Evolutionary conservation across 2,888 invertebrate species (phyloP).

Genomic region (Leptopterna dolabrata): DNA sequence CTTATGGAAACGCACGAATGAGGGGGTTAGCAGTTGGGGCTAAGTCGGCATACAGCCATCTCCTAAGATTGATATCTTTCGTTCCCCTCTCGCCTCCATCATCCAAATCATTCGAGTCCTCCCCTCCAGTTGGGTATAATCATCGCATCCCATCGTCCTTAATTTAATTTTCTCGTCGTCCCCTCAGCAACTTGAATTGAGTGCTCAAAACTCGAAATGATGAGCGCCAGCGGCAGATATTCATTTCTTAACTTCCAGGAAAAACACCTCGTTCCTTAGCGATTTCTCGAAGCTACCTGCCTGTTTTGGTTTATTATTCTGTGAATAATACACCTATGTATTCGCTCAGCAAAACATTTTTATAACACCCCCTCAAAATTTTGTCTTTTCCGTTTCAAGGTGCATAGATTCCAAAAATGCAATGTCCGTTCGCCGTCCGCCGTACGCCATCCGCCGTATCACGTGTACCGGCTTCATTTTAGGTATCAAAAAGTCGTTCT

Average conservation of each 20-base stretch:
- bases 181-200: not conserved
- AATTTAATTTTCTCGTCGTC: conserved; percentile 18
- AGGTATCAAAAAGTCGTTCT: too few species aligned
- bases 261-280: not conserved
- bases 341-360: too few species aligned
- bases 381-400: too few species aligned
- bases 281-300: too few species aligned
- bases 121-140: conserved; percentile 6
- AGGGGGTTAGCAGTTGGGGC: not conserved
- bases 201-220: not conserved
- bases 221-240: not conserved
- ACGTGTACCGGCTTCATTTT: too few species aligned
- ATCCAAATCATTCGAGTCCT: conserved; percentile 6
- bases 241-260: not conserved
- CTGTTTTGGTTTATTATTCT: too few species aligned
- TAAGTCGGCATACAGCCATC: not conserved
- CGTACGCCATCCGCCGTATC: too few species aligned
- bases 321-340: too few species aligned
- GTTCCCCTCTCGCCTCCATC: not conserved
- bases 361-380: too few species aligned
- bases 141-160: conserved; percentile 14
- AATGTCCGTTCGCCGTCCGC: too few species aligned
- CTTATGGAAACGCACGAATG: not conserved
- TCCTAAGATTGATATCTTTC: not conserved
- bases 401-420: too few species aligned